Evolutionary conservation across 2,888 invertebrate species (phyloP), one percentile per base, ranked within the genome.

Genomic region (Caenorhabditis angaria): DNA sequence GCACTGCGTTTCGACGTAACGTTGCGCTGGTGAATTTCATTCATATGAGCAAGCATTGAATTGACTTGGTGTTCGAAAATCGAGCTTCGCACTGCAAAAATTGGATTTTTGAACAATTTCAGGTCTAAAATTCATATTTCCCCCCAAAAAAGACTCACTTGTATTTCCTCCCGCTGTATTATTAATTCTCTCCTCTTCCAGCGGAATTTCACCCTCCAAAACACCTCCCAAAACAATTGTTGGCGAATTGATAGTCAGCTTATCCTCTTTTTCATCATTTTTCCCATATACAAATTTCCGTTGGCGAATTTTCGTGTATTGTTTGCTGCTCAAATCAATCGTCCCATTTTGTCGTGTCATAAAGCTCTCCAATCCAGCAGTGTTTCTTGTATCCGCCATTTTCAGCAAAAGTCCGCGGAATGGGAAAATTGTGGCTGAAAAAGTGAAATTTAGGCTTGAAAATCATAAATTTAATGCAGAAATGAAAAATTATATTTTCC

Each of bases 291-390:
- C 47, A 50, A 57, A 66, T 28, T 60, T 61, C 47, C 69, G 69
- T 14, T 65, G 54, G 4, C 63, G 62, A 6, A 76, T 68, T 8
- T 59, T 41, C 1, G n/a, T 56, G 47, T 57, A 32, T 10, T 29
- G 41, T 22, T 51, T 32, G 25, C 70, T 59, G n/a, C 74, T 65
- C 14, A 80, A 64, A 61, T 80, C 80, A n/a, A 80, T 65, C 2
- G 65, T 70, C 8, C 80, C 80, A n/a, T 68, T 64, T 25, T 73
- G 69, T n/a, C 72, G 69, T 6, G 80, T 80, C 47, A 80, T 35
- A 24, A 56, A 63, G 2, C 57, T 27, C 41, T 80, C 77, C 80
- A 80, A 77, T 54, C 77, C 76, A 18, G 63, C 76, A 4, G 63
- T 69, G 54, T 64, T 66, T 54, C 66, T 58, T 1, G 63, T 70